Base-by-base conservation (phyloP, 2,113 vertebrate genomes). In the Corvus cornix region DNA sequence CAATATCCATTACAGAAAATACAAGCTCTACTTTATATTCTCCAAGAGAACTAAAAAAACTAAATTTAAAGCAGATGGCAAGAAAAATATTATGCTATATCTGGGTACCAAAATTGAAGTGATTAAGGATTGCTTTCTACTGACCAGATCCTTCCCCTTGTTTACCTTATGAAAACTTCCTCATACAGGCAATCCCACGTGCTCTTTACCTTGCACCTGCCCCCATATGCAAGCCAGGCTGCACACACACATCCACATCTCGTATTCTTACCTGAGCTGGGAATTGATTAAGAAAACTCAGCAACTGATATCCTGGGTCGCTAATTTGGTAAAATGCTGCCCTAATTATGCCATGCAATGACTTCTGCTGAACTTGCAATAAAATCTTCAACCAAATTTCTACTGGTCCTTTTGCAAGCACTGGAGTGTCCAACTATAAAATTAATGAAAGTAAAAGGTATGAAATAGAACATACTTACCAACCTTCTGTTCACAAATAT, bases 301-400 rank as follows among this genome's bases (percentile, higher is more conserved):
- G 89, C 49, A 99, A 95, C 16, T 98, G 96, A 87, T 98, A 99
- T 41, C 97, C 98, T 10, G 98, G 87, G 37, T 99, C 98, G 30
- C 96, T 98, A 94, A 99, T 98, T 73, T 98, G 97, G 84, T 98
- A 97, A 95, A 92, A 98, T 4, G 98, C 98, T 41, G 96, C 90
- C 88, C 97, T 97, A 90, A 99, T 99, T 93, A 99, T 97, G 56
- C 97, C 97, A 82, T 98, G 98, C 35, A 99, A 93, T 17, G 99
- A 99, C 13, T 78, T 90, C 96, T 98, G 98, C 76, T 99, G 98
- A 81, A 98, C 83, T 89, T 85, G 87, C 85, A 99, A 74, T 85
- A 99, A 94, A 22, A 98, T 91, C 70, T 98, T 92, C 70, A 99
- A 97, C 99, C 99, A 99, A 80, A 98, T 92, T 95, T 99, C 99